Evolutionary conservation across 2,888 invertebrate genomes (phyloP), one percentile per base, ranked within the genome.

Genomic region (Sthenelais limicola): DNA sequence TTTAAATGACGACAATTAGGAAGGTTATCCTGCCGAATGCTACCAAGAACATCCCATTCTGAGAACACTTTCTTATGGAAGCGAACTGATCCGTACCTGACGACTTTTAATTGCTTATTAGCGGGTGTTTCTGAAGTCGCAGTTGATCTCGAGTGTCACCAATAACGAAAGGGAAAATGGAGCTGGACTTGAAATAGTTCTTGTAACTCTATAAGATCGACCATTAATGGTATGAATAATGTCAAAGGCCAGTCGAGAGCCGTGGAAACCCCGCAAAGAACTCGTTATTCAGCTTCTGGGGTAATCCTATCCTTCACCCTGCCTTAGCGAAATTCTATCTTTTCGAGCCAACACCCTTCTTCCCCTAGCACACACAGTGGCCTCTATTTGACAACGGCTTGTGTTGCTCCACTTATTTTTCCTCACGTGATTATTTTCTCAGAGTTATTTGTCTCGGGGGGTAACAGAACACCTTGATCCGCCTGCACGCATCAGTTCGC

Each of bases 371-470:
- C n/a, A n/a, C n/a, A n/a, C n/a, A n/a, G n/a, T n/a, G n/a, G 28
- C 33, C 33, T 12, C 33, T 58, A 38, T 33, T 58, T 30, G 33
- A 33, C 58, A 38, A 18, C 35, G 18, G 58, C 32, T 58, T 35
- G 58, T 32, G 58, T 58, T 58, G 58, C 58, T n/a, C 58, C 58
- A n/a, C 33, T 58, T 58, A 35, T 33, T 33, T 38, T n/a, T 38
- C 54, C 15, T 3, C 9, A 33, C 58, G 58, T 58, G 58, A 58
- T 58, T 58, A 58, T 58, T 58, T 58, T 30, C 35, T 24, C 38
- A 21, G 62, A 62, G 62, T 62, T 62, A 62, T 62, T 62, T 62
- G 62, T 62, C 62, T 38, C 24, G 33, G 62, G 38, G 21, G 62
- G 62, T 38, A 62, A 62, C 38, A 4, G 33, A 38, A 62, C 62